These are phyloP conservation scores for Neoascia interrupta DNA, from an alignment of 2,888 invertebrate genomes.

Conservation along the genomic window DNA sequence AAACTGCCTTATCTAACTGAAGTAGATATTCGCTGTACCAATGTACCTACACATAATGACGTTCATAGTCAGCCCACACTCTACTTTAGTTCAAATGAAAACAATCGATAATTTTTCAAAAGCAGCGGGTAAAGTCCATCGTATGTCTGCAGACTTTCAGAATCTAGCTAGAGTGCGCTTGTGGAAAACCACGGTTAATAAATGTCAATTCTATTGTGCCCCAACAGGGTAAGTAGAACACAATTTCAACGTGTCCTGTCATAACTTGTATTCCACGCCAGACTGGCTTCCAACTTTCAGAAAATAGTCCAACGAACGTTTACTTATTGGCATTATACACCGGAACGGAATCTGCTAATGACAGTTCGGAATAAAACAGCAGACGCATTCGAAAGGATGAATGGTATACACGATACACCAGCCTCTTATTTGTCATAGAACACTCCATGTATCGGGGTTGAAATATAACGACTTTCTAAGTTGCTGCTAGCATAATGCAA, in stretches of 20 bases:
- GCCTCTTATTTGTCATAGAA: too few species aligned
- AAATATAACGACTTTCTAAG: slow-evolving; percentile 20
- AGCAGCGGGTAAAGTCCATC: too few species aligned
- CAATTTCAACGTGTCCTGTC: slow-evolving; percentile 56
- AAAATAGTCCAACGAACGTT: slow-evolving; percentile 62
- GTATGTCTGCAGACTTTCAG: too few species aligned
- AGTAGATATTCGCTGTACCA: too few species aligned
- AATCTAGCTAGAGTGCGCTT: too few species aligned
- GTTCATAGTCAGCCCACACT: too few species aligned
- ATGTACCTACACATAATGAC: too few species aligned
- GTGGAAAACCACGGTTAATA: background rate
- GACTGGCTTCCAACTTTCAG: slow-evolving; percentile 38
- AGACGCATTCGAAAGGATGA: slow-evolving; percentile 42
- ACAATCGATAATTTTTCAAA: too few species aligned
- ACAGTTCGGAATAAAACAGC: slow-evolving; percentile 60
- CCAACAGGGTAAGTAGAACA: slow-evolving; percentile 24
- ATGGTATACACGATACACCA: background rate
- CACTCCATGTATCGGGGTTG: slow-evolving; percentile 44
- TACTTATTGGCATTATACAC: slow-evolving; percentile 42
- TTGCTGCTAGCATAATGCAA: slow-evolving; percentile 63
- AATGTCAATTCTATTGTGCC: slow-evolving; percentile 3
- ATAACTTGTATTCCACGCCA: slow-evolving; percentile 60
- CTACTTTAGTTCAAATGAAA: too few species aligned
- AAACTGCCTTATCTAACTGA: too few species aligned
- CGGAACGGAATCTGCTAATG: slow-evolving; percentile 54